Evolutionary conservation across 2,888 invertebrate species (phyloP).

Genomic region (Allacma fusca): DNA sequence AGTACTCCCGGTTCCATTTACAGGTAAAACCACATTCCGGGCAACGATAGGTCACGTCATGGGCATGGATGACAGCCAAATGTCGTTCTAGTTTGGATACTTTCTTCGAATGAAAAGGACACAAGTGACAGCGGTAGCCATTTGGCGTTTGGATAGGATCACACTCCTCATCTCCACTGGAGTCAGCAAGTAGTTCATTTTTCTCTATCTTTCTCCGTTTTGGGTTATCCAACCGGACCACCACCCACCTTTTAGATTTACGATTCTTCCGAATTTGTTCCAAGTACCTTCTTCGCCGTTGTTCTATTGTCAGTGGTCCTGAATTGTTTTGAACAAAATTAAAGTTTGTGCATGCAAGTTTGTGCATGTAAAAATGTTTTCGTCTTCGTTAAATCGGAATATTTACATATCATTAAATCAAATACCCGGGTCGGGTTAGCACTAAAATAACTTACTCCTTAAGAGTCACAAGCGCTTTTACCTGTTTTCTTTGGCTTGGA

Average conservation of each 20-base stretch:
- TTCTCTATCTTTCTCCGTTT: conserved; percentile 48
- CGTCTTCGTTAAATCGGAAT: too few relatives aligned
- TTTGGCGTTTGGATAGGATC: conserved; percentile 57
- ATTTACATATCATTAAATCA: too few relatives aligned
- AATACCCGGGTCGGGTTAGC: too few relatives aligned
- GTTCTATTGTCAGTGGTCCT: conserved; percentile 55
- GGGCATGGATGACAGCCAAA: conserved; percentile 68
- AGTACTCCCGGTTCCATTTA: conserved; percentile 72
- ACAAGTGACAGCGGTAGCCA: conserved; percentile 67
- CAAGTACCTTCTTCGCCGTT: conserved; percentile 53
- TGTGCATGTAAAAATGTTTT: too few relatives aligned
- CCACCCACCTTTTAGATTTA: conserved; percentile 55
- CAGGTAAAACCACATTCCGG: conserved; percentile 72
- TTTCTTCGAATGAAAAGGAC: conserved; percentile 68
- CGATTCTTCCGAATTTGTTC: conserved; percentile 54
- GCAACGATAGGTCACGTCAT: conserved; percentile 71
- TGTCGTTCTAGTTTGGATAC: conserved; percentile 69
- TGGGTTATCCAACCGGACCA: conserved; percentile 53
- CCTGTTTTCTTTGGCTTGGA: conserved; percentile 31
- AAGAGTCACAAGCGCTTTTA: neutral
- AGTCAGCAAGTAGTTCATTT: conserved; percentile 56
- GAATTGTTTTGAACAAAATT: too few relatives aligned
- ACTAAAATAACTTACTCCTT: neutral
- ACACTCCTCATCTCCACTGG: conserved; percentile 60
- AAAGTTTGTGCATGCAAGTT: too few relatives aligned